Evolutionary conservation across 2,888 invertebrate species (phyloP).

Genomic region (Mythimna pallens): DNA sequence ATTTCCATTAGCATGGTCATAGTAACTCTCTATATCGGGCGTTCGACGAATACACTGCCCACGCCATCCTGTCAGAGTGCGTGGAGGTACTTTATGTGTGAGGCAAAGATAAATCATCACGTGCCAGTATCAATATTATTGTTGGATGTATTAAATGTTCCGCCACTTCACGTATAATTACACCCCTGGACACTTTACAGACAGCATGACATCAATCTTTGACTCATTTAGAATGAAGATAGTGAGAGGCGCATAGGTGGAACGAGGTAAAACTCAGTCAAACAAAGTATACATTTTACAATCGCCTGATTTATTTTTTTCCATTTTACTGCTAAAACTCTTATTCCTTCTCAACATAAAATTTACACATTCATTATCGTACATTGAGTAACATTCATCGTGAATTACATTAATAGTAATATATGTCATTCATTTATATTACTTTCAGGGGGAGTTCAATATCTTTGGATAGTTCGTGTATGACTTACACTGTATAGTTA

Average conservation of each 20-base stretch:
- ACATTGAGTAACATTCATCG: constrained; percentile 86
- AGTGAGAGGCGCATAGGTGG: constrained; percentile 9
- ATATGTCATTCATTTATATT: constrained; percentile 66
- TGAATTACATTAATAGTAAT: constrained; percentile 75
- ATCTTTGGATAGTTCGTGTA: constrained; percentile 77
- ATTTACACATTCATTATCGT: constrained; percentile 86
- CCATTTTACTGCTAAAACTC: constrained; percentile 83
- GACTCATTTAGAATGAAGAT: constrained; percentile 8
- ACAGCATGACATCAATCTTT: constrained; percentile 19
- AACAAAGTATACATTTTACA: constrained; percentile 80
- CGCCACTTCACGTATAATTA: background rate
- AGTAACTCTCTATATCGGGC: constrained; percentile 34
- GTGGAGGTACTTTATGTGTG: constrained; percentile 32
- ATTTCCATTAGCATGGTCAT: constrained; percentile 53
- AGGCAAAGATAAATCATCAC: constrained; percentile 36
- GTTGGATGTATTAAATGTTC: background rate
- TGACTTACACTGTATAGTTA: constrained; percentile 64
- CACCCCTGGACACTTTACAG: constrained; percentile 3
- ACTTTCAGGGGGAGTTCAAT: constrained; percentile 74
- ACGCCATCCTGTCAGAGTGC: constrained; percentile 58
- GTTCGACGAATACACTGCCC: constrained; percentile 52
- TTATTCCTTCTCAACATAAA: constrained; percentile 83
- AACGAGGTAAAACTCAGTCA: constrained; percentile 66
- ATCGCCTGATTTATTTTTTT: constrained; percentile 87
- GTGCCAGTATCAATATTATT: constrained; percentile 1